These are phyloP conservation scores for Graphium colonna DNA, from an alignment of 2,888 invertebrate species.

Conservation along the genomic window DNA sequence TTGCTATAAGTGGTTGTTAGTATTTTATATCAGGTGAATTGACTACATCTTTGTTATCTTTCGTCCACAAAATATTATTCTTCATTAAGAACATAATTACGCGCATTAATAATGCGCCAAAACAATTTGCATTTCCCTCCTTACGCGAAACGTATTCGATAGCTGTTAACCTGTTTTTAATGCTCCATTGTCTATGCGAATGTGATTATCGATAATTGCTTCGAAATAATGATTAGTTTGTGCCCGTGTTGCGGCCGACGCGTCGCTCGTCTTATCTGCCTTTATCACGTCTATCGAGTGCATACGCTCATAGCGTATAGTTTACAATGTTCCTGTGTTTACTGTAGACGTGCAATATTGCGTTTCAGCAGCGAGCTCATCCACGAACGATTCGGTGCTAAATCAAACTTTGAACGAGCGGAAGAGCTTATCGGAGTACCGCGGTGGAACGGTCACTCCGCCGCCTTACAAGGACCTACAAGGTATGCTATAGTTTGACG, in stretches of 20 bases:
- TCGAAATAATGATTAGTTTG: slow-evolving; percentile 7
- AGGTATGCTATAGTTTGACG: slow-evolving; percentile 42
- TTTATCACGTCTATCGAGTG: slow-evolving; percentile 64
- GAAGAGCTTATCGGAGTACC: slow-evolving; percentile 46
- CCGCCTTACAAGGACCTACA: slow-evolving; percentile 60
- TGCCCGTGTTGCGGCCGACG: slow-evolving; percentile 18
- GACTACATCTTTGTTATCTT: too few relatives aligned
- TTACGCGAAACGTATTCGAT: too few relatives aligned
- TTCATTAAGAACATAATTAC: not conserved
- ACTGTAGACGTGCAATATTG: slow-evolving; percentile 32
- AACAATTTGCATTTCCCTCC: slow-evolving; percentile 1
- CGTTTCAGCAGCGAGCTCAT: slow-evolving; percentile 59
- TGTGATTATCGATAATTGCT: slow-evolving; percentile 6
- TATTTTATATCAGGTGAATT: not conserved
- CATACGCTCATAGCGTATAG: slow-evolving; percentile 59
- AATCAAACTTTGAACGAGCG: slow-evolving; percentile 46
- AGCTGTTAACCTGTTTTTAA: not conserved
- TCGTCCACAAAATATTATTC: not conserved
- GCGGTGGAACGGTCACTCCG: slow-evolving; percentile 51
- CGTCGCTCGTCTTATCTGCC: slow-evolving; percentile 48
- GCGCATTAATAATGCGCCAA: not conserved
- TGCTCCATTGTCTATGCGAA: not conserved
- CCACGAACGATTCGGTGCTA: slow-evolving; percentile 48
- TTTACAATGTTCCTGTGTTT: slow-evolving; percentile 27
- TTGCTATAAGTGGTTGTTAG: too few relatives aligned